Percentiles rank a stretch among this genome's conserved stretches.
Conservation (phyloP, 2,797 vertebrate genomes). For the Poeciliopsis presidionis region DNA sequence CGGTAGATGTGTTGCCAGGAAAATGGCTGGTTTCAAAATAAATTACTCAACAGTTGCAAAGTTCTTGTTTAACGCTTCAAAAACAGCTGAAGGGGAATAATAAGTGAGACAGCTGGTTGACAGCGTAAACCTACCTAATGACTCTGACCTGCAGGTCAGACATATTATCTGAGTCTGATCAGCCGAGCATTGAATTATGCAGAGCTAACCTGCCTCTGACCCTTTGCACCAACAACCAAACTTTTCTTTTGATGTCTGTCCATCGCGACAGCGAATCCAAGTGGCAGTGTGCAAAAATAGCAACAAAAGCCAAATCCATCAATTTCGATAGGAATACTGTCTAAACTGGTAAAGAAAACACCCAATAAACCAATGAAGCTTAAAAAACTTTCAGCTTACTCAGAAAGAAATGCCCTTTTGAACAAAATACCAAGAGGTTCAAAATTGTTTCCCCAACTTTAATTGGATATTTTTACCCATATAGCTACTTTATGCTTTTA, state of each 20-base stretch:
- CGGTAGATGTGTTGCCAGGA: slow-evolving; percentile 16
- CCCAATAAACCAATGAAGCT: not conserved
- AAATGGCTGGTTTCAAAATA: not conserved
- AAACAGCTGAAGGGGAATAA: slow-evolving; percentile 8
- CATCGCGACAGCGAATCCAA: not conserved
- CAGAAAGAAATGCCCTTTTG: not conserved
- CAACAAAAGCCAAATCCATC: not conserved
- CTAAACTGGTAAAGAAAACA: slow-evolving; percentile 1
- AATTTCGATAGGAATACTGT: not conserved
- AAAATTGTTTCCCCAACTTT: not conserved
- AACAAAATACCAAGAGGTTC: not conserved
- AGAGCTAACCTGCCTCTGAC: slow-evolving; percentile 38
- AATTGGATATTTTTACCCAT: not conserved
- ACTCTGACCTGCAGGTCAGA: slow-evolving; percentile 51
- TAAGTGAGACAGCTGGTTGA: slow-evolving; percentile 50
- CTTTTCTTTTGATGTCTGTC: slow-evolving; percentile 25
- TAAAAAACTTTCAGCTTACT: not conserved
- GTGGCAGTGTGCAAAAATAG: not conserved
- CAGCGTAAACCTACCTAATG: slow-evolving; percentile 43
- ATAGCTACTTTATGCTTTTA: not conserved
- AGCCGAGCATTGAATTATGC: slow-evolving; percentile 28
- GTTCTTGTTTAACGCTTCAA: not conserved
- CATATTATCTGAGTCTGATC: slow-evolving; percentile 44
- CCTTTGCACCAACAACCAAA: slow-evolving; percentile 43
- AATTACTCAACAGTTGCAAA: not conserved